Evolutionary conservation across 2,888 invertebrate species (phyloP).

Genomic region (Hypomecis atomaria): DNA sequence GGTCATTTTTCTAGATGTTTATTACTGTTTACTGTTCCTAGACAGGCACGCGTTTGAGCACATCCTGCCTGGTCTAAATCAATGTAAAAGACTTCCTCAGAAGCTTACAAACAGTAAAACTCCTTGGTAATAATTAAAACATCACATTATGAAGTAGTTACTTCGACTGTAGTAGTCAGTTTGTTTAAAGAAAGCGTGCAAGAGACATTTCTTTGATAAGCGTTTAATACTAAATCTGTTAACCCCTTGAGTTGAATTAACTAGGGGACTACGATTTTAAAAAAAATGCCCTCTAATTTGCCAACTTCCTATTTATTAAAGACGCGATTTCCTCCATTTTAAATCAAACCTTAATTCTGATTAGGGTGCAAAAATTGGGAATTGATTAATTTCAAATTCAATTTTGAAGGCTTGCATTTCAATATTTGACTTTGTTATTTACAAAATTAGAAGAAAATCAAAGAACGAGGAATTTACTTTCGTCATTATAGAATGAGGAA

Average conservation of each 20-base stretch:
- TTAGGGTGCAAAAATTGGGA: conserved; percentile 38
- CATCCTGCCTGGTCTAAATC: no score
- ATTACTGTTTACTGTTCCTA: no score
- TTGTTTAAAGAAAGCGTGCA: conserved; percentile 6
- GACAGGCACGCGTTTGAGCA: no score
- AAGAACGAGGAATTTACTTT: no score
- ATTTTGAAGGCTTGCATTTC: conserved; percentile 13
- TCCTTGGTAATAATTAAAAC: no score
- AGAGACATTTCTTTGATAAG: conserved; percentile 18
- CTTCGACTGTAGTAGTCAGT: not conserved
- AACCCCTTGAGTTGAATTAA: conserved; percentile 35
- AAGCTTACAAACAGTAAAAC: no score
- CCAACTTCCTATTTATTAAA: conserved; percentile 44
- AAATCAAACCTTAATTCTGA: conserved; percentile 43
- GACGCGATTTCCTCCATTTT: conserved; percentile 37
- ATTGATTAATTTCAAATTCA: conserved; percentile 31
- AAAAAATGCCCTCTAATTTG: conserved; percentile 38
- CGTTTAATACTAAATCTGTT: conserved; percentile 34
- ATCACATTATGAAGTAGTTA: no score
- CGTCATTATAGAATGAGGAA: no score
- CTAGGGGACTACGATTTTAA: conserved; percentile 20
- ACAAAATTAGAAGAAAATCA: not conserved
- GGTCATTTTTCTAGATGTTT: no score
- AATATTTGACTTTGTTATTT: not conserved
- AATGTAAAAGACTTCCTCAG: no score